Evolutionary conservation across 2,888 invertebrate species (phyloP).

Genomic region (Caradrina kadenii): DNA sequence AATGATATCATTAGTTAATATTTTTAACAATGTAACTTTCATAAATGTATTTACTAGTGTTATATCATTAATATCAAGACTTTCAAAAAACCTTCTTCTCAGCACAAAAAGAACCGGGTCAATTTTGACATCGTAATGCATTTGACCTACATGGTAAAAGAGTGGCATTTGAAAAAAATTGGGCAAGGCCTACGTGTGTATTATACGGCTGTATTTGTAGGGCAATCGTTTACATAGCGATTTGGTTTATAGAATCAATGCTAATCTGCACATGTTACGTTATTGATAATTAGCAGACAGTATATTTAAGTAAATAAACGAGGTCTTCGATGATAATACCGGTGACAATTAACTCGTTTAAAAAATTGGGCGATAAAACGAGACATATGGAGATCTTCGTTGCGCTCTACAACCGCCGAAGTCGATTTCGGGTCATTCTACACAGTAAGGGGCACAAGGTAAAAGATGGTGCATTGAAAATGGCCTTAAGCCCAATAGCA

Average conservation of each 20-base stretch:
- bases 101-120: slow-evolving; percentile 80
- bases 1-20: slow-evolving; percentile 53
- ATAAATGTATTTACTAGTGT: slow-evolving; percentile 27
- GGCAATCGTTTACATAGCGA: slow-evolving; percentile 51
- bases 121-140: slow-evolving; percentile 86
- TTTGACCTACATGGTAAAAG: slow-evolving; percentile 85
- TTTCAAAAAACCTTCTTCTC: slow-evolving; percentile 67
- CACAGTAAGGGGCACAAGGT: slow-evolving; percentile 89
- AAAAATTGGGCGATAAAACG: slow-evolving; percentile 39
- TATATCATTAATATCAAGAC: slow-evolving; percentile 51
- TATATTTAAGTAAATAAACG: slow-evolving; percentile 27
- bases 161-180: slow-evolving; percentile 81
- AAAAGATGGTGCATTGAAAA: slow-evolving; percentile 91
- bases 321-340: slow-evolving; percentile 30
- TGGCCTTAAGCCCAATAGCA: slow-evolving; percentile 90
- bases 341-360: slow-evolving; percentile 21
- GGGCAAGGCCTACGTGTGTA: slow-evolving; percentile 69
- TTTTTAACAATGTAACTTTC: slow-evolving; percentile 24
- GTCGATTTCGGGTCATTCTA: slow-evolving; percentile 85
- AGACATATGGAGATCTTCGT: slow-evolving; percentile 65
- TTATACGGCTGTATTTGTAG: slow-evolving; percentile 62
- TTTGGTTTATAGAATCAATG: slow-evolving; percentile 51
- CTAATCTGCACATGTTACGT: slow-evolving; percentile 42
- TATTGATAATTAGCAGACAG: slow-evolving; percentile 33
- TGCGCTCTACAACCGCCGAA: slow-evolving; percentile 69